Conservation (phyloP, 2,888 invertebrate genomes). For the Arrhopalites spinosus region DNA sequence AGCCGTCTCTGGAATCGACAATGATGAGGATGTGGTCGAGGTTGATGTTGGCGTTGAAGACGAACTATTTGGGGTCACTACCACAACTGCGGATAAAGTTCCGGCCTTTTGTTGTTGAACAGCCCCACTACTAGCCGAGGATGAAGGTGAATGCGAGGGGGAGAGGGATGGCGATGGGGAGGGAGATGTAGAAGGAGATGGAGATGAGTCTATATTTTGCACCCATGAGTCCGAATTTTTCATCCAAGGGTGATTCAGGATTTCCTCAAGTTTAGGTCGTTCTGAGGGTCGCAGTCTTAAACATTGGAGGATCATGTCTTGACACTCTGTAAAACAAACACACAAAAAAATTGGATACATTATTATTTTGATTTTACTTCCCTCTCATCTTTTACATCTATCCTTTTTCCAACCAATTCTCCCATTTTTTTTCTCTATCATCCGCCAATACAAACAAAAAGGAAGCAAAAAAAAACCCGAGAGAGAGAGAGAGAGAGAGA, state of each 20-base stretch:
- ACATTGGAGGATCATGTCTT: constrained; percentile 64
- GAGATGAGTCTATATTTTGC: constrained; percentile 53
- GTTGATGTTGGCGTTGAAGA: background rate
- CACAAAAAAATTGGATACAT: background rate
- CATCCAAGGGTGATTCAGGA: constrained; percentile 65
- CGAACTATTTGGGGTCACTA: background rate
- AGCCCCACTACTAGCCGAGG: constrained; percentile 46
- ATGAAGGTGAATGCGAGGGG: constrained; percentile 55
- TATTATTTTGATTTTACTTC: background rate
- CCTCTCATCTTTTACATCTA: background rate
- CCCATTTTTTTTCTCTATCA: background rate
- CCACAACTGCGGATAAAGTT: background rate
- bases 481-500: background rate
- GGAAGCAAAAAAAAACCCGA: background rate
- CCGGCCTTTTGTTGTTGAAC: constrained; percentile 14
- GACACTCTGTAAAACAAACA: constrained; percentile 60
- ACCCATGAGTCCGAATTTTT: too few relatives aligned
- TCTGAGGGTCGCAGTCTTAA: constrained; percentile 62
- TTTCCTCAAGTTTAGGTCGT: constrained; percentile 62
- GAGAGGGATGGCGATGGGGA: constrained; percentile 53
- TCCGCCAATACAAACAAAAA: background rate
- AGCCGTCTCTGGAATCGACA: constrained; percentile 24
- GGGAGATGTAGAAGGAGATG: constrained; percentile 54
- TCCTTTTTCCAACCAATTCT: too few relatives aligned
- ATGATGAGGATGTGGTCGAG: constrained; percentile 12